Evolutionary conservation across 1,140 invertebrate species (phyloP).

Genomic region (Schlechtendalia chinensis): DNA sequence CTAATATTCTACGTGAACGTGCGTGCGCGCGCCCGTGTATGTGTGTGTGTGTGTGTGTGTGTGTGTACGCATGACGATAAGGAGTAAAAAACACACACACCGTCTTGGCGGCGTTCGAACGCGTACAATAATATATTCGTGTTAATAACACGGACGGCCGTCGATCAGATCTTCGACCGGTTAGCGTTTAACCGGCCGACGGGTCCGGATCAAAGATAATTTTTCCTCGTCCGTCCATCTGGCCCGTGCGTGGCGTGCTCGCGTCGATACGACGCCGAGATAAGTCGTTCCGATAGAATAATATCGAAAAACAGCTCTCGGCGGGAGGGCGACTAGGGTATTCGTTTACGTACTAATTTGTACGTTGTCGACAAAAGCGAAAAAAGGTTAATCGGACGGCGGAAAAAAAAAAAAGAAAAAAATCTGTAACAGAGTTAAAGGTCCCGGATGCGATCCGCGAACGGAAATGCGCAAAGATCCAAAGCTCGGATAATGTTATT

Average conservation of each 20-base stretch:
- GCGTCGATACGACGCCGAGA: background rate
- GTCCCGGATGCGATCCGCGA: background rate
- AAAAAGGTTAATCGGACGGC: slow-evolving; percentile 45
- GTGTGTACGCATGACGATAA: too few species aligned
- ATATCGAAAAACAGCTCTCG: slow-evolving; percentile 35
- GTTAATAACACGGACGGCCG: too few species aligned
- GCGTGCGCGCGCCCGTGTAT: too few species aligned
- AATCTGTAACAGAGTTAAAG: slow-evolving; percentile 33
- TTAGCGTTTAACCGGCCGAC: too few species aligned
- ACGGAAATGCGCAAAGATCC: slow-evolving; percentile 35
- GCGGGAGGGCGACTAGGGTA: background rate
- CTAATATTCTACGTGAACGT: too few species aligned
- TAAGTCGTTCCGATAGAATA: slow-evolving; percentile 4
- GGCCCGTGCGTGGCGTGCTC: background rate
- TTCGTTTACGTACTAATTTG: background rate
- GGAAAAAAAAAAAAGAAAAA: background rate
- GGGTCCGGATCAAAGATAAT: slow-evolving; percentile 14
- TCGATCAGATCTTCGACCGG: too few species aligned
- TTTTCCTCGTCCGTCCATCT: background rate
- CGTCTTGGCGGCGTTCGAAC: too few species aligned
- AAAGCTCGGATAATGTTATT: slow-evolving; percentile 45
- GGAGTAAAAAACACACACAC: too few species aligned
- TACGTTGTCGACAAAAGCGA: slow-evolving; percentile 20
- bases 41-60: too few species aligned
- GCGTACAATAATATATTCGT: too few species aligned